Base-by-base conservation (phyloP, 2,888 invertebrate species). In the Drosophila mercatorum region DNA sequence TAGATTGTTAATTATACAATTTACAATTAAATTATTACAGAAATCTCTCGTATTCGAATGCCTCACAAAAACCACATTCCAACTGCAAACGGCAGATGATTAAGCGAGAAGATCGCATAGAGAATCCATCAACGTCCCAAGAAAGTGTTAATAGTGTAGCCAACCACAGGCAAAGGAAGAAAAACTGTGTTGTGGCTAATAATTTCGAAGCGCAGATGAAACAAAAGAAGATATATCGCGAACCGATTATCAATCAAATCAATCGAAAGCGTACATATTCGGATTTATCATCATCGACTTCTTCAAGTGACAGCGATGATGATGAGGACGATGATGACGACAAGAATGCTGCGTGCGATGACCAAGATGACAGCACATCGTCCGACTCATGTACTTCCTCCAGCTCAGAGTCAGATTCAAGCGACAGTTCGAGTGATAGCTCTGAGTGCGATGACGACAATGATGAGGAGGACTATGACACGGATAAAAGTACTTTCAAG, bases 281-380 rank as follows among this genome's bases (percentile, higher is more conserved):
- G 0, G 92, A 93, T 67, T 77, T 92, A 56, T 92, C 92, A 8
- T 91, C 93, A 2, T 89, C 92, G 0, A 91, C 91, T 64, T 91
- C 93, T 4, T 92, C 92, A 10, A 93, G 92, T 70, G 93, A 92
- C 6, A 92, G 92, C 65, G 92, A 92, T 36, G 92, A 92, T 57
- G 92, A 92, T 22, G 91, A 92, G 17, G 91, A 91, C 6, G 88
- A 88, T 49, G 91, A 91, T 67, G 92, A 92, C 59, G 91, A 84
- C 1, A 76, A 78, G n/a, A 81, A 81, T 55, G 63, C 75, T 3
- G 69, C 69, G 64, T 85, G 91, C 38, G 91, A 92, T 38, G 91
- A 92, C 61, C 91, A 91, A 49, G 91, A 91, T 61, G 92, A 91
- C 28, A 91, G 90, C 26, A 90, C 91, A 2, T 88, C 92, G 8